Percentiles rank a stretch among this genome's conserved stretches.
Evolutionary conservation across 2,888 invertebrate genomes (phyloP).

Genomic region (Xylophagus ater): DNA sequence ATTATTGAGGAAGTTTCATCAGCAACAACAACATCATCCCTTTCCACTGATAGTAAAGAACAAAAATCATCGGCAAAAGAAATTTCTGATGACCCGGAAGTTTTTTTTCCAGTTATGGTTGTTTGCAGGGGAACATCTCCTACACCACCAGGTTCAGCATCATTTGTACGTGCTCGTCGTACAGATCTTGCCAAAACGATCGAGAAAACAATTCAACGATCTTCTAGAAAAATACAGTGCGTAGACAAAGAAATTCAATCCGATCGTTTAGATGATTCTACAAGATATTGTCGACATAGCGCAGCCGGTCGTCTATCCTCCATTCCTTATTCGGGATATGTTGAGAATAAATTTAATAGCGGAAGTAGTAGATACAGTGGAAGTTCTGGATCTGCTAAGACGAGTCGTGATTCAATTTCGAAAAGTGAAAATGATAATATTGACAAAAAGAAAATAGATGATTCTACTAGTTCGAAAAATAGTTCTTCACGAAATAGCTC

Average conservation of each 20-base stretch:
- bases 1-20: constrained; percentile 3
- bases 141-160: constrained; percentile 50
- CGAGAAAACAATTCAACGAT: constrained; percentile 55
- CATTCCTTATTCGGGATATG: constrained; percentile 48
- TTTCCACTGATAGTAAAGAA: constrained; percentile 31
- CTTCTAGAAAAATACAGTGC: constrained; percentile 46
- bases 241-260: constrained; percentile 64
- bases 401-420: constrained; percentile 13
- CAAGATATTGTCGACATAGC: constrained; percentile 52
- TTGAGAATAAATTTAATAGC: constrained; percentile 39
- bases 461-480: constrained; percentile 14
- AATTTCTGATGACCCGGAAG: constrained; percentile 24
- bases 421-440: constrained; percentile 20
- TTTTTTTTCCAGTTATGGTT: constrained; percentile 46
- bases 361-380: constrained; percentile 37
- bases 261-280: constrained; percentile 57
- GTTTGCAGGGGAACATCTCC: constrained; percentile 70
- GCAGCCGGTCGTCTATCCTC: constrained; percentile 45
- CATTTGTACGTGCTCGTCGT: constrained; percentile 53
- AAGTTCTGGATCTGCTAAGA: constrained; percentile 23
- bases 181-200: constrained; percentile 61
- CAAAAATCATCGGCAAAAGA: constrained; percentile 20
- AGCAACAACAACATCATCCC: constrained; percentile 13
- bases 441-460: constrained; percentile 20
- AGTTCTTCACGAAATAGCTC: constrained; percentile 7